Percentiles rank a stretch among this genome's conserved stretches.
phyloP scores from a whole-genome alignment of 2,888 invertebrate genomes.

The Drosophila tanythrix region DNA sequence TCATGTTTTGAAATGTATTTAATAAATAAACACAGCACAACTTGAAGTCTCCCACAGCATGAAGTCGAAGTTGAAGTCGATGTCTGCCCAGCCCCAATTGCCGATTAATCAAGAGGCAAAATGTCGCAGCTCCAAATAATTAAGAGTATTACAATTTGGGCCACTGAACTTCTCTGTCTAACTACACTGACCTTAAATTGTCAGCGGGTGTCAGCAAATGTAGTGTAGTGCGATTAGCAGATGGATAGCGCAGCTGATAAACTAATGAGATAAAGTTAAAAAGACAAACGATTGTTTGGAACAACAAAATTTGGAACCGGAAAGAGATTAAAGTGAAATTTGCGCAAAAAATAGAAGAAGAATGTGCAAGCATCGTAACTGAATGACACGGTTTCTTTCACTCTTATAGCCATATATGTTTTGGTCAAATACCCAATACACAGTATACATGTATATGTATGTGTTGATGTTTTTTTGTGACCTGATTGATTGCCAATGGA shows the following conservation, averaged over 20 bases:
- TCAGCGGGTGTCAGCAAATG: constrained; percentile 36
- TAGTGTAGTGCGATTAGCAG: constrained; percentile 51
- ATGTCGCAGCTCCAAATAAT: constrained; percentile 21
- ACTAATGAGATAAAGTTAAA: constrained; percentile 9
- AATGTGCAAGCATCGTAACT: constrained; percentile 34
- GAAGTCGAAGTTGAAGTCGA: neutral
- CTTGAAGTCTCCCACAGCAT: constrained; percentile 16
- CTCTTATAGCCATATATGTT: constrained; percentile 9
- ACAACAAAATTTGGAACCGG: constrained; percentile 16
- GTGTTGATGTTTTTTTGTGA: constrained; percentile 27
- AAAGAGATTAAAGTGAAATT: constrained; percentile 44
- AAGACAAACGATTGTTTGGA: constrained; percentile 1
- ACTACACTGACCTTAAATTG: constrained; percentile 38
- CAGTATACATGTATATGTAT: constrained; percentile 23
- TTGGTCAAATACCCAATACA: constrained; percentile 1
- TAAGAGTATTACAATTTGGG: constrained; percentile 8
- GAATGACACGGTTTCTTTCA: constrained; percentile 15
- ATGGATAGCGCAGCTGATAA: constrained; percentile 26
- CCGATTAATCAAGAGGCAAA: constrained; percentile 10
- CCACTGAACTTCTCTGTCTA: constrained; percentile 26
- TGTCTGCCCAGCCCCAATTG: constrained; percentile 18
- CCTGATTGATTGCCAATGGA: constrained; percentile 56
- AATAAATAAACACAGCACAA: constrained; percentile 37
- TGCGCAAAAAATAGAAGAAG: constrained; percentile 5
- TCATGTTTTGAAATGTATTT: constrained; percentile 26